Base-by-base conservation (phyloP, 2,888 invertebrate genomes). In the Sesamia inferens region DNA sequence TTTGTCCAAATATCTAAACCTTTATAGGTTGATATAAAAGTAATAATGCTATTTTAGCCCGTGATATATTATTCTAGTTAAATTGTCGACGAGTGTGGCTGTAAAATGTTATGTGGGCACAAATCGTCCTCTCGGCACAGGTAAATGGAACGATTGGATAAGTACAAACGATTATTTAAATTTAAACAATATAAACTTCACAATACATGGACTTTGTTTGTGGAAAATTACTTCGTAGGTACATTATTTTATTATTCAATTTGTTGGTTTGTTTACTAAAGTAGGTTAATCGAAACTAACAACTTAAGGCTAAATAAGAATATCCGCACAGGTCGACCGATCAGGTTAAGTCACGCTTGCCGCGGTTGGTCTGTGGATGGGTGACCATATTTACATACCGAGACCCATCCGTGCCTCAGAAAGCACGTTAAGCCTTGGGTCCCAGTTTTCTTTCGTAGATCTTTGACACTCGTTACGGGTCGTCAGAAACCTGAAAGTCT, bases 101-200 rank as follows among this genome's bases (percentile, higher is more conserved):
- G 83, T 89, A 88, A 89, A 89, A 88, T 87, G 86, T 90, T 88
- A 89, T 85, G 85, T 68, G 70, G 69, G 82, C 85, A 86, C 87
- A 89, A 90, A 91, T 88, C 83, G 86, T 81, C 88, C 62, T 65
- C 57, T 22, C 63, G 39, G 57, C 47, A 13, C 71, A 68, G 67
- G n/a, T 48, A 71, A 62, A 68, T 71, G 68, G 47, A 65, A 66
- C 73, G 68, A 68, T 78, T 62, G 65, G 68, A 79, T 74, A 68
- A 78, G 74, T 75, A 44, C 48, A 58, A 54, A n/a, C 24, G 42
- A 61, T 64, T 42, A n/a, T n/a, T n/a, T n/a, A n/a, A n/a, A 76
- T 69, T 71, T 71, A 68, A 11, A 11, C 55, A 63, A 54, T 47
- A 2, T 19, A 48, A 58, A 42, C 22, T 70, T 44, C 19, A 67